Conservation (phyloP, 2,888 invertebrate genomes). For the Ophioninae sp. region DNA sequence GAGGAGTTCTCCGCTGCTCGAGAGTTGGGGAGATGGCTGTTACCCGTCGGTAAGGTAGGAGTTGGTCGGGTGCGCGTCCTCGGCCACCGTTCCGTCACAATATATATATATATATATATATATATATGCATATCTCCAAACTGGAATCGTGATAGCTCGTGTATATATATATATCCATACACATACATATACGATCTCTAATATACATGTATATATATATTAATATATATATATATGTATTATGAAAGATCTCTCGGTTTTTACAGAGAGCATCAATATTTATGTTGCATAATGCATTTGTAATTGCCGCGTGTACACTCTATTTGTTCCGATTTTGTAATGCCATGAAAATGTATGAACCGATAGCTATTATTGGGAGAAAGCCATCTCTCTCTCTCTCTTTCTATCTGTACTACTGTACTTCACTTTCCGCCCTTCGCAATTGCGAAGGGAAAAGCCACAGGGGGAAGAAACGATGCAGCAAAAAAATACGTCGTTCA, state of each 20-base stretch:
- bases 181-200: no score
- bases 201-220: slow-evolving; percentile 12
- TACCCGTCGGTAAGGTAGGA: no score
- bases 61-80: no score
- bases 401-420: slow-evolving; percentile 1
- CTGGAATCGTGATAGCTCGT: slow-evolving; percentile 29
- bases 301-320: slow-evolving; percentile 80
- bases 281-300: slow-evolving; percentile 81
- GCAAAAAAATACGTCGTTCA: slow-evolving; percentile 8
- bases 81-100: no score
- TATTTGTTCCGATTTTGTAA: slow-evolving; percentile 81
- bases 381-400: slow-evolving; percentile 53
- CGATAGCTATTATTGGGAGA: slow-evolving; percentile 79
- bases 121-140: slow-evolving; percentile 8
- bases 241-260: slow-evolving; percentile 72
- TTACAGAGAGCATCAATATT: slow-evolving; percentile 81
- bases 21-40: no score
- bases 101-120: background rate
- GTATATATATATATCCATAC: slow-evolving; percentile 49
- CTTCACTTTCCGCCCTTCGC: slow-evolving; percentile 25
- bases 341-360: slow-evolving; percentile 81
- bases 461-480: background rate
- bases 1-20: no score
- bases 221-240: slow-evolving; percentile 9
- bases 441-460: slow-evolving; percentile 1